Base-by-base conservation (phyloP, 2,113 vertebrate genomes). In the Ophiodon elongatus region DNA sequence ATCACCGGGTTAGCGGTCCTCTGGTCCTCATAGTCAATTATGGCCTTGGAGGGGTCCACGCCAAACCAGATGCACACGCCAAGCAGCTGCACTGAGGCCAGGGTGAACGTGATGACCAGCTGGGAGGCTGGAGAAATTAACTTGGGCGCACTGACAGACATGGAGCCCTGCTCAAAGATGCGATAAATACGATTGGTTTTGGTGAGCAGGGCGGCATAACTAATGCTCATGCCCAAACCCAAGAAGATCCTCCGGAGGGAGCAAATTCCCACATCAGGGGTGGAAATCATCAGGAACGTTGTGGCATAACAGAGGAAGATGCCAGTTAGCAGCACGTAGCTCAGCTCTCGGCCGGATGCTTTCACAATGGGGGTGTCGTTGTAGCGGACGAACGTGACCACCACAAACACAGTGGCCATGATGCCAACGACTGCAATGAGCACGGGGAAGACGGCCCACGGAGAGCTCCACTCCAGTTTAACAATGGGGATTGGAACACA, bases 221-320 rank as follows among this genome's bases (percentile, higher is more conserved):
- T 96, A 71, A 95, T 95, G 83, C 95, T 96, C 95, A 96, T 96
- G n/a, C 95, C 95, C 19, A 96, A 88, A 41, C 95, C 95, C 82
- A 96, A 79, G 88, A 96, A 96, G 89, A 96, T 96, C 60, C 95
- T 81, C 3, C 95, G 88, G 6, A 95, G 90, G 17, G 95, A 95
- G 70, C 95, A 96, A 63, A 96, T 95, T 60, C 95, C 94, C 1
- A 94, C 91, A 56, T 95, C 94, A 0, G 95, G 95, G 45, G 93
- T 84, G 0, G 95, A 95, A 79, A 96, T 96, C 95, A 96, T 96
- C 54, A 96, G 91, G 89, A 96, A 96, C 0, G 95, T 96, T 47
- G 95, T 96, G 69, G 95, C 95, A 6, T 95, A 96, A 43, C 95
- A 96, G 56, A 96, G 92, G 65, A 96, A 96, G 88, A 96, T 96